Conservation (phyloP, 2,113 vertebrate species). For the Ailurus styani region DNA sequence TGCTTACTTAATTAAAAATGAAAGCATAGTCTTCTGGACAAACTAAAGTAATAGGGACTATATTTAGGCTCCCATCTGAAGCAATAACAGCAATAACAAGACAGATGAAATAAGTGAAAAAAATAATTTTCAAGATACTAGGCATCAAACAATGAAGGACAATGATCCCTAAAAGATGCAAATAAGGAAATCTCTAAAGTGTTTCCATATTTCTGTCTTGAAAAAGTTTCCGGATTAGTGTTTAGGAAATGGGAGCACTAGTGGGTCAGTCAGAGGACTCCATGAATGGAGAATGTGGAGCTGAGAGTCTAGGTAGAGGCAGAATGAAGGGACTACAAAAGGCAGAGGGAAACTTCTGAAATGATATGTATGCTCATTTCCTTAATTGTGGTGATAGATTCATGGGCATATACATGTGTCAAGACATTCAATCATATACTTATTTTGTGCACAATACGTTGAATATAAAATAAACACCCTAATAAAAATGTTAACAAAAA, state of each 20-base stretch:
- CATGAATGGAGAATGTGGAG: not conserved
- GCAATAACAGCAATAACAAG: not conserved
- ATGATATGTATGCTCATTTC: not conserved
- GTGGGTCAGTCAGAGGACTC: not conserved
- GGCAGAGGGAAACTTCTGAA: not conserved
- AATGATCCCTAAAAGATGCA: not conserved
- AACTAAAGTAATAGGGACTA: not conserved
- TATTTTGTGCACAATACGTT: not conserved
- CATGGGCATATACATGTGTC: not conserved
- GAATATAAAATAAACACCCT: not conserved
- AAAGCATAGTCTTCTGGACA: not conserved
- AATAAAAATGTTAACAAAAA: not conserved
- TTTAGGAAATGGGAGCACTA: not conserved
- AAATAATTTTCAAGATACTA: not conserved
- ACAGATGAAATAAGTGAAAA: not conserved
- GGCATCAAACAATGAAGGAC: not conserved
- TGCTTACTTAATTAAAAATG: not conserved
- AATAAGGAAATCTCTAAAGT: not conserved
- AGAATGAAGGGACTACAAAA: not conserved
- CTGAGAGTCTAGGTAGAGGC: not conserved
- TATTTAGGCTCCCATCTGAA: not conserved
- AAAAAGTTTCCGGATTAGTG: not conserved
- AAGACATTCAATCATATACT: not conserved
- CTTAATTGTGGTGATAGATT: not conserved
- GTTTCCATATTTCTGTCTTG: not conserved